Conservation (phyloP, 1,140 invertebrate genomes). For the Vollenhovia emeryi region DNA sequence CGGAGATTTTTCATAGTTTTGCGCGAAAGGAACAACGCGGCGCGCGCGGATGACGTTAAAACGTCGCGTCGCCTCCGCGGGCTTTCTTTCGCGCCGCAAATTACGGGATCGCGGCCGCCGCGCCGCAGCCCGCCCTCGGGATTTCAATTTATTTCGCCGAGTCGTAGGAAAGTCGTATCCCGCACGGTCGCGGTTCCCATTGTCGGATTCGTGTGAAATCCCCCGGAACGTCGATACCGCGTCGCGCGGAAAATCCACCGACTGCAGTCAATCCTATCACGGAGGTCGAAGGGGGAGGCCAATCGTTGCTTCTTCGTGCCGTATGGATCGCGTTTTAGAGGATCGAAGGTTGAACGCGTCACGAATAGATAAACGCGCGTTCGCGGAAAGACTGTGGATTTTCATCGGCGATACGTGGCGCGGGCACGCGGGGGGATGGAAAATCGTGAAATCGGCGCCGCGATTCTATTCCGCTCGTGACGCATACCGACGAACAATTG, state of each 20-base stretch:
- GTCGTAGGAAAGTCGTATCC: slow-evolving; percentile 46
- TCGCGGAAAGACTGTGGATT: slow-evolving; percentile 48
- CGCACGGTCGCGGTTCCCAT: slow-evolving; percentile 39
- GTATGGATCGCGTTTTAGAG: slow-evolving; percentile 56
- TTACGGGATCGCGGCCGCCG: slow-evolving; percentile 37
- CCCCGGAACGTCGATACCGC: slow-evolving; percentile 47
- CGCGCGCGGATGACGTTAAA: slow-evolving; percentile 32
- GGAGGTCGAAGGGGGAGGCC: slow-evolving; percentile 8
- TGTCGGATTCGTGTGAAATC: slow-evolving; percentile 54
- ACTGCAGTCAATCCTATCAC: slow-evolving; percentile 51
- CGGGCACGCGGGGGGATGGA: not conserved
- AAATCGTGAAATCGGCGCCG: slow-evolving; percentile 40
- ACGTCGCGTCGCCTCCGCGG: not conserved
- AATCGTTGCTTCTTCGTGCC: slow-evolving; percentile 37
- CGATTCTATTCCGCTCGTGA: slow-evolving; percentile 39
- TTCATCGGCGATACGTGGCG: slow-evolving; percentile 31
- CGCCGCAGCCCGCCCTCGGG: not conserved
- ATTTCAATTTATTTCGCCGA: slow-evolving; percentile 60
- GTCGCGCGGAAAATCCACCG: slow-evolving; percentile 49
- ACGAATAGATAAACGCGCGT: slow-evolving; percentile 56
- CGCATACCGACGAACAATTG: not conserved
- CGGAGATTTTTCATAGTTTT: slow-evolving; percentile 48
- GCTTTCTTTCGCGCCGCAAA: slow-evolving; percentile 27
- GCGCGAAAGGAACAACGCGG: slow-evolving; percentile 31
- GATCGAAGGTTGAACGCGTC: slow-evolving; percentile 46